Evolutionary conservation across 2,888 invertebrate genomes (phyloP), one percentile per base, ranked within the genome.

Genomic region (Ditula angustiorana): DNA sequence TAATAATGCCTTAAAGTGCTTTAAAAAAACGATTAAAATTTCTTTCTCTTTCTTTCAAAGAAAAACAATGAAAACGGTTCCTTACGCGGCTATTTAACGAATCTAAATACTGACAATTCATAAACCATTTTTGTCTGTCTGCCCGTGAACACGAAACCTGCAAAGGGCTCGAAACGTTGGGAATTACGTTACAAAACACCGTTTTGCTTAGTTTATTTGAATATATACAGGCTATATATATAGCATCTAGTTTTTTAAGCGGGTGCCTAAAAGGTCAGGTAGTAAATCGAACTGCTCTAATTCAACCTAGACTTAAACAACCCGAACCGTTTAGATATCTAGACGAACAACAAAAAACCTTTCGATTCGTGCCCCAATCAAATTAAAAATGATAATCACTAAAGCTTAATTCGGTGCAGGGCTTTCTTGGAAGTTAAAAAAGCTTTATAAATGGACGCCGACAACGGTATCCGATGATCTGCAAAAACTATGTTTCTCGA

Each of bases 301-400:
- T 52, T 58, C 35, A 46, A 11, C 58, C 58, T 52, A 63, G 52
- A 41, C 44, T 26, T 28, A 52, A n/a, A 47, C 52, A 46, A 59
- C 61, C 55, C 46, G 59, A 61, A 58, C 35, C 41, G 21, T 64
- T 64, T 56, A 60, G 33, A 16, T 46, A 50, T 28, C 41, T 41
- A 41, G 41, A 19, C 21, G 21, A 13, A 30, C 26, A 28, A 16
- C 52, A 66, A 57, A 64, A 68, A 68, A 63, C 47, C 69, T 64
- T 68, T 61, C 68, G 69, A 69, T 81, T 77, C 85, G 83, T 85
- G 85, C 72, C 74, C 72, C 75, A 77, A 75, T 74, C 79, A 80
- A 85, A 81, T 83, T 85, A 85, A 83, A 81, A 79, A 84, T 80
- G 80, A 82, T 85, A 85, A 86, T 84, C 80, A 82, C 74, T 79